Conservation (phyloP, 2,888 invertebrate genomes). For the Papilio gigon region DNA sequence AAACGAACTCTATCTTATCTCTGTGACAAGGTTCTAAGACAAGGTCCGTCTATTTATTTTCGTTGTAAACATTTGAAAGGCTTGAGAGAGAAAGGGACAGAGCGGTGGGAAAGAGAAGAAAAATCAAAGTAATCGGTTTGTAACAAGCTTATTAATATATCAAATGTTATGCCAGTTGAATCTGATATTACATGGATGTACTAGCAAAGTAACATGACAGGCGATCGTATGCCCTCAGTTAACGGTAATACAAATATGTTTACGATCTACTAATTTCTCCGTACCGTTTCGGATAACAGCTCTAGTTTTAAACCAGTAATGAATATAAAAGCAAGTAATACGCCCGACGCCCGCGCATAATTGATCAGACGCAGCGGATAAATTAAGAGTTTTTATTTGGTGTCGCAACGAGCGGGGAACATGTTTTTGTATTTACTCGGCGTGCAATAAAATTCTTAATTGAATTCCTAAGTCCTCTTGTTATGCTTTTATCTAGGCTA, state of each 20-base stretch:
- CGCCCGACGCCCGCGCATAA: constrained; percentile 52
- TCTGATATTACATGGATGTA: constrained; percentile 28
- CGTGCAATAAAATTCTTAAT: constrained; percentile 57
- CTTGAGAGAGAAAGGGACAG: neutral
- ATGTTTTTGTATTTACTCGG: constrained; percentile 55
- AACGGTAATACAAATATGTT: constrained; percentile 51
- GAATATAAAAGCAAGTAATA: constrained; percentile 51
- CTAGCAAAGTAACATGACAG: constrained; percentile 47
- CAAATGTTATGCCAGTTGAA: constrained; percentile 14
- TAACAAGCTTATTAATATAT: constrained; percentile 13
- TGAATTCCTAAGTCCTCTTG: constrained; percentile 49
- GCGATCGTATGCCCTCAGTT: constrained; percentile 45
- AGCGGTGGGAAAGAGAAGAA: no score
- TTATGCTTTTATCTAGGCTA: constrained; percentile 33
- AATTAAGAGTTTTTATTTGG: constrained; percentile 55
- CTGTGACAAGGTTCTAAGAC: no score
- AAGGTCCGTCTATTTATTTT: no score
- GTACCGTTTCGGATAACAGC: constrained; percentile 49
- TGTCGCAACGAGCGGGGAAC: constrained; percentile 51
- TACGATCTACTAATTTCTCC: constrained; percentile 52
- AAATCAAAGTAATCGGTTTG: neutral
- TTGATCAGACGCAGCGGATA: constrained; percentile 55
- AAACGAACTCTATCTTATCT: no score
- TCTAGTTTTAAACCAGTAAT: constrained; percentile 51
- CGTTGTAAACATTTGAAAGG: no score